These are phyloP conservation scores for Corythoichthys haematopterus DNA, from an alignment of 2,113 vertebrate species.

Conservation along the genomic window DNA sequence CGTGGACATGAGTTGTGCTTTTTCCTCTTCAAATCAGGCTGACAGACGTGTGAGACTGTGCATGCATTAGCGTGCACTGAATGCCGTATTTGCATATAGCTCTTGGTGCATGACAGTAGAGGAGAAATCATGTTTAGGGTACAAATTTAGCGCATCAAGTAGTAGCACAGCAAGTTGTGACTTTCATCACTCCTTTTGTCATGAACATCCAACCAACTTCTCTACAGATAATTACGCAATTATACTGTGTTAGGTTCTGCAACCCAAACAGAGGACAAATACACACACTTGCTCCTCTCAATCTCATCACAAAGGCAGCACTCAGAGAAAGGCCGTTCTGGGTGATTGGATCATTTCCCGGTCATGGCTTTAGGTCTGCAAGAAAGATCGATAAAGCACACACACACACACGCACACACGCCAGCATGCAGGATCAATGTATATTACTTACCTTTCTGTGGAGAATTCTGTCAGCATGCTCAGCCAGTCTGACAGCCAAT, in stretches of 20 bases:
- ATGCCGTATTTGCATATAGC: slow-evolving; percentile 17
- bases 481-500: slow-evolving; percentile 5
- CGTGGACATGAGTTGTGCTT: slow-evolving; percentile 33
- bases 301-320: slow-evolving; percentile 23
- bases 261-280: slow-evolving; percentile 23
- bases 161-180: background rate
- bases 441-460: slow-evolving; percentile 55
- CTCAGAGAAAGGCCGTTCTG: slow-evolving; percentile 25
- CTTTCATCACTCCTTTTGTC: slow-evolving; percentile 10
- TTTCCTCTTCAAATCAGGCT: slow-evolving; percentile 32
- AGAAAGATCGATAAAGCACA: slow-evolving; percentile 45
- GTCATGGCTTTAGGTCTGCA: slow-evolving; percentile 41
- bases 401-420: slow-evolving; percentile 5
- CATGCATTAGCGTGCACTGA: slow-evolving; percentile 29
- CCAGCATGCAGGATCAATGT: slow-evolving; percentile 33
- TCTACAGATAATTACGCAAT: slow-evolving; percentile 1
- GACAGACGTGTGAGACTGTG: slow-evolving; percentile 40
- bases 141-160: slow-evolving; percentile 8
- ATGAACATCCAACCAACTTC: background rate
- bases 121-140: slow-evolving; percentile 1
- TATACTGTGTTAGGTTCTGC: slow-evolving; percentile 9
- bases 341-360: slow-evolving; percentile 59
- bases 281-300: slow-evolving; percentile 31
- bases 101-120: background rate
- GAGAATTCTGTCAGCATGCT: slow-evolving; percentile 13